Conservation (phyloP, 2,797 vertebrate species). For the Valencia hispanica region DNA sequence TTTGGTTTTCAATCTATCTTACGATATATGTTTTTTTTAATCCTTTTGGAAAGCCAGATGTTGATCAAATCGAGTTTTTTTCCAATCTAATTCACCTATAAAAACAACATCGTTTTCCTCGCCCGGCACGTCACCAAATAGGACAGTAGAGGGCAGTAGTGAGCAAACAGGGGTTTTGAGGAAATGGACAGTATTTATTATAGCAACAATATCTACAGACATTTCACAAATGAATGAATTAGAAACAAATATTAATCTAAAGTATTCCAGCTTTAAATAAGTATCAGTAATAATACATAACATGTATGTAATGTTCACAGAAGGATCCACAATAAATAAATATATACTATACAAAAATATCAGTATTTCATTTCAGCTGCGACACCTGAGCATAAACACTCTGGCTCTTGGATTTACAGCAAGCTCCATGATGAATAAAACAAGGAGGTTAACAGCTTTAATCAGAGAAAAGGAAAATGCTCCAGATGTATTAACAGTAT, state of each 20-base stretch:
- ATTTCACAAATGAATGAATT: slow-evolving; percentile 44
- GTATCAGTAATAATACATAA: neutral
- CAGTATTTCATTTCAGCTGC: neutral
- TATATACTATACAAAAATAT: neutral
- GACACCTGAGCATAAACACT: slow-evolving; percentile 25
- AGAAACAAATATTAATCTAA: slow-evolving; percentile 43
- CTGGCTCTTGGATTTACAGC: slow-evolving; percentile 2
- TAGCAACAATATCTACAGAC: slow-evolving; percentile 56
- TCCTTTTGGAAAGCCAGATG: neutral
- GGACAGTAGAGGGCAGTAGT: slow-evolving; percentile 37
- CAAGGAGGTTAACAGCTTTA: neutral
- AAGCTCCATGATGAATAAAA: neutral
- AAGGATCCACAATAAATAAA: neutral
- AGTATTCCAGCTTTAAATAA: neutral
- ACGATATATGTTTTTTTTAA: neutral
- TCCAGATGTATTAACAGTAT: neutral
- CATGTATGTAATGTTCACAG: neutral
- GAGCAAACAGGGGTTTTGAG: slow-evolving; percentile 14
- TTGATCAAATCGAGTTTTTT: neutral
- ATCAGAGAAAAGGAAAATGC: neutral
- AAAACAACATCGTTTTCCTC: slow-evolving; percentile 15
- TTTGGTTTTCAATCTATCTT: fast-evolving
- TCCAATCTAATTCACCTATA: neutral
- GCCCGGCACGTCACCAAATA: neutral
- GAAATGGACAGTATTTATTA: slow-evolving; percentile 62